Conservation (phyloP, 2,797 vertebrate genomes). For the Crenichthys baileyi region DNA sequence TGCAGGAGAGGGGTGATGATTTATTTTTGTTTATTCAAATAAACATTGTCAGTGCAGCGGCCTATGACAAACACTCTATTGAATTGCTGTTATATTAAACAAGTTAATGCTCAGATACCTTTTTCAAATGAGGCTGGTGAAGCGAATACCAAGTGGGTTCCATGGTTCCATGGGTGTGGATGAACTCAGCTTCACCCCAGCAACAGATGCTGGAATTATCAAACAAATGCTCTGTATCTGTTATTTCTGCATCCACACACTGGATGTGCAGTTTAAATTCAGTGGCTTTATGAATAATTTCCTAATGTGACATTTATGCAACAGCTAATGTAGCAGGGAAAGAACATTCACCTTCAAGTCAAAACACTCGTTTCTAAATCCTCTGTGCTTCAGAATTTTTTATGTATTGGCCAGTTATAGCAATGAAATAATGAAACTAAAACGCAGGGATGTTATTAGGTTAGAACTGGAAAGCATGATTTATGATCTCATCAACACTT, state of each 20-base stretch:
- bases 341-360: constrained; percentile 26
- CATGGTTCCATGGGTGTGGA: constrained; percentile 54
- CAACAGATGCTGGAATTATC: constrained; percentile 36
- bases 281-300: constrained; percentile 23
- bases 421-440: neutral
- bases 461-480: neutral
- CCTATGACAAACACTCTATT: constrained; percentile 66
- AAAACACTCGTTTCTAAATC: neutral
- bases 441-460: neutral
- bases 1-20: constrained; percentile 37
- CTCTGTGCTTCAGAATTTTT: neutral
- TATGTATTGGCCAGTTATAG: neutral
- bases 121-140: constrained; percentile 43
- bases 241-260: constrained; percentile 13
- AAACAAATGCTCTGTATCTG: constrained; percentile 18
- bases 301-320: constrained; percentile 49
- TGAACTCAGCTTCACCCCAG: constrained; percentile 64
- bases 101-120: constrained; percentile 50
- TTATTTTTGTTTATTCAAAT: constrained; percentile 67
- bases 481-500: no score
- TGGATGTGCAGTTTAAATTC: constrained; percentile 20
- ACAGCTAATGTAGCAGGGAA: constrained; percentile 24
- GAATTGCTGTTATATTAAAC: constrained; percentile 68
- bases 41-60: constrained; percentile 57
- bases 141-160: constrained; percentile 41